A percentile compares a stretch with the other conserved stretches of the same genome.
Evolutionary conservation across 2,113 vertebrate species (phyloP).

Genomic region (Neodontobutis hainanensis): DNA sequence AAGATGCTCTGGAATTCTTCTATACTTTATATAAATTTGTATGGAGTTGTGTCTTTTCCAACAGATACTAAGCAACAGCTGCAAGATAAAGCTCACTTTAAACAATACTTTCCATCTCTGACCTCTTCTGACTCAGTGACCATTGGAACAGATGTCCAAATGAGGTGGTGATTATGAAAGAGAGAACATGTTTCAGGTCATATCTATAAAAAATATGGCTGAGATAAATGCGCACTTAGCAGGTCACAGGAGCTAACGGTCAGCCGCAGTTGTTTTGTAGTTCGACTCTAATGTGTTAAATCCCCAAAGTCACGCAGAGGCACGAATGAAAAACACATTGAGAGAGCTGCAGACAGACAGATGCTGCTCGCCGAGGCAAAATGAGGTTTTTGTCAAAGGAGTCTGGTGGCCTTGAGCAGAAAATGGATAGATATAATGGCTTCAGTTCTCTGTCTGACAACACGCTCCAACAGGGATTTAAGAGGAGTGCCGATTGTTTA

Average conservation of each 20-base stretch:
- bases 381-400: not conserved
- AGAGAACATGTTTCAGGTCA: no score
- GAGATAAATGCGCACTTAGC: not conserved
- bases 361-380: not conserved
- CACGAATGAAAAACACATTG: not conserved
- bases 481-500: not conserved
- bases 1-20: no score
- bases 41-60: no score
- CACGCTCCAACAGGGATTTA: not conserved
- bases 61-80: no score
- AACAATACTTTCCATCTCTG: no score
- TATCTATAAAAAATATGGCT: not conserved
- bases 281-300: not conserved
- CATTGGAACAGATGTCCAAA: no score
- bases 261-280: not conserved
- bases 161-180: no score
- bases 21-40: no score
- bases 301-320: not conserved
- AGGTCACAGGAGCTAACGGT: conserved; percentile 6
- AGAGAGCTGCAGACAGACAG: not conserved
- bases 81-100: no score
- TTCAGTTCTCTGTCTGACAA: not conserved
- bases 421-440: not conserved
- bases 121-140: no score
- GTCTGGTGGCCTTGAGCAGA: not conserved